These are phyloP conservation scores for Dasypus novemcinctus DNA, from an alignment of 2,113 vertebrate genomes.

Conservation along the genomic window DNA sequence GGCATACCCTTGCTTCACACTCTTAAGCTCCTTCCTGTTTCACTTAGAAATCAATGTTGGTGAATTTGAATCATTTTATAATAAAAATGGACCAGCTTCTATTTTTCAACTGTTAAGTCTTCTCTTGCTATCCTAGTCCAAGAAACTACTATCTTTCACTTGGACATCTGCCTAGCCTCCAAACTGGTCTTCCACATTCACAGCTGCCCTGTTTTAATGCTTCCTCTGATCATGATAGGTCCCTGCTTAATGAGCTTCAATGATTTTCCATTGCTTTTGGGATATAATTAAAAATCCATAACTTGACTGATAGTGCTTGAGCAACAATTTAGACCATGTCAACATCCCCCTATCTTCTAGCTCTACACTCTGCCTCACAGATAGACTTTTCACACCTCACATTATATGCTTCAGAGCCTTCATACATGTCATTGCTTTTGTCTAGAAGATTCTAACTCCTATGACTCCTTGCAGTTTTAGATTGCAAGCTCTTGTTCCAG, in stretches of 20 bases:
- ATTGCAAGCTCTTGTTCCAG: not conserved
- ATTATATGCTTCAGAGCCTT: not conserved
- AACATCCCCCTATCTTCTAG: not conserved
- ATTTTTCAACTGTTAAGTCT: not conserved
- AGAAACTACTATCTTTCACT: not conserved
- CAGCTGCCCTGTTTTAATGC: not conserved
- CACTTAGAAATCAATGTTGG: not conserved
- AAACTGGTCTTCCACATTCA: not conserved
- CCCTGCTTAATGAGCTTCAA: not conserved
- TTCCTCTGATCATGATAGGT: not conserved
- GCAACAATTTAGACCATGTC: not conserved
- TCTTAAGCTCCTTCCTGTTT: not conserved
- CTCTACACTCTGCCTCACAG: not conserved
- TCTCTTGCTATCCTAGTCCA: not conserved
- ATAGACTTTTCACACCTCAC: not conserved
- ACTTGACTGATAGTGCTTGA: rapidly evolving
- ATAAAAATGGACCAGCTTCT: not conserved
- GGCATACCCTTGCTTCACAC: not conserved
- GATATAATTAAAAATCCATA: not conserved
- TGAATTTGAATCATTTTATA: not conserved
- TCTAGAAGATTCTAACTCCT: not conserved
- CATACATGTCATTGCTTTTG: not conserved
- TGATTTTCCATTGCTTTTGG: not conserved
- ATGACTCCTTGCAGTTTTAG: not conserved
- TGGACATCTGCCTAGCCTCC: not conserved